Base-by-base conservation (phyloP, 2,888 invertebrate species). In the Acrobasis consociella region DNA sequence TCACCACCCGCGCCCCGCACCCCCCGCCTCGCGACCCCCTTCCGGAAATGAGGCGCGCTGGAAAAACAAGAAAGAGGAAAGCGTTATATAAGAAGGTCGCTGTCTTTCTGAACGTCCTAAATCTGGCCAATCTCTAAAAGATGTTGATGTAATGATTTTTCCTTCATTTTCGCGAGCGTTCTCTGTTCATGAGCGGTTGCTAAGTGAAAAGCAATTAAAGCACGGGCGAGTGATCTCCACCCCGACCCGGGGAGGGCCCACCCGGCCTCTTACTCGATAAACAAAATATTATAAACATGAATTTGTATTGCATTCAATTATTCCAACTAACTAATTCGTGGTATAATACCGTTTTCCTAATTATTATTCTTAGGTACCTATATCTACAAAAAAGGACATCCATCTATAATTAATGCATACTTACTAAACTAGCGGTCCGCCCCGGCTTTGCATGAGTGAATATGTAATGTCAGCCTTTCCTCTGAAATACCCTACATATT, bases 131-230 rank as follows among this genome's bases (percentile, higher is more conserved):
- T 91, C 89, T 88, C 85, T 86, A 83, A 90, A 89, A 89, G 86
- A 91, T 90, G 92, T 91, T 91, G 90, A 89, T 91, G 89, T 91
- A 91, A 91, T 91, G 89, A 91, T 91, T 91, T 92, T 91, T 91
- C 90, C 84, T 89, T 89, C 86, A 90, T 91, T 90, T 88, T 90
- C 87, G 80, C 87, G 81, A 86, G 77, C 81, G 80, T 85, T 87
- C 83, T 82, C 86, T 89, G 89, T 90, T 91, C 89, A 91, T 90
- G 89, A 91, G 87, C 90, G 89, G 91, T 91, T 91, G 92, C 91
- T 92, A 91, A 91, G 92, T 91, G 90, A 91, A 91, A 91, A 91
- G 91, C 92, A 92, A 91, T 92, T 92, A 92, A 91, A 91, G 87
- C 91, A 93, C 87, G 93, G 93, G 85, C 91, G 93, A 93, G 89